Evolutionary conservation across 1,140 invertebrate genomes (phyloP).

Genomic region (Melipona quadrifasciata): DNA sequence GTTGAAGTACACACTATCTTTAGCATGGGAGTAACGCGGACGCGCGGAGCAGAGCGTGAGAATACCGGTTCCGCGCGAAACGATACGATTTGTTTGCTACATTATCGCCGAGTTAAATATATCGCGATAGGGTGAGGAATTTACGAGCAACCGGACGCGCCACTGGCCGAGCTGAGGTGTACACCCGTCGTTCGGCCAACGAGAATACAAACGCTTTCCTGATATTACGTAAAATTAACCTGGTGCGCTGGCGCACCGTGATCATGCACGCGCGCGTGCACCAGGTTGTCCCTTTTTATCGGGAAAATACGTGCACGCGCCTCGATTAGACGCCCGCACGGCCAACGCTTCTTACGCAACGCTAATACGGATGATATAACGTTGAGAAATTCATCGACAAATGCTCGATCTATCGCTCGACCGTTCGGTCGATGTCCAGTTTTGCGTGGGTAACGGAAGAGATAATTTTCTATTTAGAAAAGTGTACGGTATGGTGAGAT

Average conservation of each 20-base stretch:
- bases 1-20: conserved; percentile 36
- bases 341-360: conserved; percentile 14
- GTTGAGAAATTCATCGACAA: conserved; percentile 44
- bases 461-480: too few relatives aligned
- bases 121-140: conserved; percentile 48
- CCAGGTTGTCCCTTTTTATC: background rate
- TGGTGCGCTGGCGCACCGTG: background rate
- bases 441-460: too few relatives aligned
- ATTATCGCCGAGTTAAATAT: conserved; percentile 50
- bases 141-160: conserved; percentile 44
- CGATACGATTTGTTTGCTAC: conserved; percentile 50
- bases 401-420: background rate
- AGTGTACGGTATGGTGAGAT: too few relatives aligned
- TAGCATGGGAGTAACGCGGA: conserved; percentile 17
- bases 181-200: background rate
- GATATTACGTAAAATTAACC: conserved; percentile 45
- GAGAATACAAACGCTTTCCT: background rate
- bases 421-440: background rate
- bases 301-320: conserved; percentile 13
- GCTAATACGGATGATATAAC: conserved; percentile 34
- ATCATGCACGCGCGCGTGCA: background rate
- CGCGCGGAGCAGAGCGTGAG: conserved; percentile 26
- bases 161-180: conserved; percentile 34
- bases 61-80: conserved; percentile 43
- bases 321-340: conserved; percentile 6